Percentiles rank a stretch among this genome's conserved stretches.
These are phyloP conservation scores for Eulemur rufifrons DNA, from an alignment of 2,113 vertebrate genomes.

Conservation along the genomic window DNA sequence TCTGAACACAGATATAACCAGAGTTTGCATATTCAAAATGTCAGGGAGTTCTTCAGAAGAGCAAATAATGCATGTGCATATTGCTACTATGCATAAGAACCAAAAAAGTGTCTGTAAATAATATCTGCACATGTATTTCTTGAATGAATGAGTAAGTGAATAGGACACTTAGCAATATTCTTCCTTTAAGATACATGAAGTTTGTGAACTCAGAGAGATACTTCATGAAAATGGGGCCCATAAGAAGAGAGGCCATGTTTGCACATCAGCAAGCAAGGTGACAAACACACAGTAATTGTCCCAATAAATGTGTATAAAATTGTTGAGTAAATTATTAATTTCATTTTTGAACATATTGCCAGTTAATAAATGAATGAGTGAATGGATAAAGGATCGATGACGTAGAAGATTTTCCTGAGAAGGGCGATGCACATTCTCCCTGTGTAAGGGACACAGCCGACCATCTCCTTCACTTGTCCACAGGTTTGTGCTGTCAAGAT, in stretches of 20 bases:
- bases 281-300: background rate
- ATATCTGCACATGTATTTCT: background rate
- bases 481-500: background rate
- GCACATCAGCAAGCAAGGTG: background rate
- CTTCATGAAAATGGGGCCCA: fast-evolving
- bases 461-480: background rate
- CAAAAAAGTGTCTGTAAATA: background rate
- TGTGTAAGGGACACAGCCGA: background rate
- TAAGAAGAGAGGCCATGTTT: background rate
- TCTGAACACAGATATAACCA: background rate
- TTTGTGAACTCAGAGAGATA: background rate
- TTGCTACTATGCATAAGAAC: background rate
- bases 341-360: background rate
- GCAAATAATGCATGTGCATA: background rate
- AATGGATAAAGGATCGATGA: background rate
- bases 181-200: background rate
- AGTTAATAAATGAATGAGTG: background rate
- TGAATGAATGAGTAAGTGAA: background rate
- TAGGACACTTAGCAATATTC: background rate
- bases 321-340: background rate
- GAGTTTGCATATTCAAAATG: background rate
- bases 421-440: background rate
- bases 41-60: background rate
- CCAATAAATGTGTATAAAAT: background rate
- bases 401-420: background rate